phyloP scores from a whole-genome alignment of 2,888 invertebrate species.

The Coenonympha arcania region DNA sequence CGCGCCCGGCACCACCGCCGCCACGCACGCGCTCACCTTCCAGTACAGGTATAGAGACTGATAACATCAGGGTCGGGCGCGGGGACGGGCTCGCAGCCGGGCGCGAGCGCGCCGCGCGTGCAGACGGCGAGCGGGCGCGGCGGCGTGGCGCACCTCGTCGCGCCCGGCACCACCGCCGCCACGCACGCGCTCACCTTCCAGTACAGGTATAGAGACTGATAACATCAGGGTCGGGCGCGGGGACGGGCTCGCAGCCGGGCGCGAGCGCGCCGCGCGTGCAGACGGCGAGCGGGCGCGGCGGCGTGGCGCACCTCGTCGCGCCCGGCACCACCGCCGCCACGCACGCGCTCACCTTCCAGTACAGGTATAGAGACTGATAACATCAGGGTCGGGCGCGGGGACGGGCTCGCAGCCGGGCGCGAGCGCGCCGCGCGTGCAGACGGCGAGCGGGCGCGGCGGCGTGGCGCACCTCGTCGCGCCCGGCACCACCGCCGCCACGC shows the following conservation, averaged over 20 bases:
- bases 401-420: conserved; percentile 1
- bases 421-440: conserved; percentile 38
- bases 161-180: conserved; percentile 56
- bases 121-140: conserved; percentile 55
- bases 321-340: conserved; percentile 56
- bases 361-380: too few relatives aligned
- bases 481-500: conserved; percentile 54
- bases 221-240: too few relatives aligned
- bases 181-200: conserved; percentile 52
- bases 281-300: conserved; percentile 49
- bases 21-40: conserved; percentile 50
- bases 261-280: conserved; percentile 37
- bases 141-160: conserved; percentile 43
- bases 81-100: not conserved
- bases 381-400: too few relatives aligned
- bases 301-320: conserved; percentile 45
- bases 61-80: too few relatives aligned
- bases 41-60: conserved; percentile 55
- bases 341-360: conserved; percentile 54
- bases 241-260: not conserved
- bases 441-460: conserved; percentile 49
- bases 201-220: conserved; percentile 54
- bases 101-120: conserved; percentile 30
- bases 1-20: conserved; percentile 55
- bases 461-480: conserved; percentile 49